phyloP scores from a whole-genome alignment of 2,888 invertebrate species.

The Tethea ocularis region DNA sequence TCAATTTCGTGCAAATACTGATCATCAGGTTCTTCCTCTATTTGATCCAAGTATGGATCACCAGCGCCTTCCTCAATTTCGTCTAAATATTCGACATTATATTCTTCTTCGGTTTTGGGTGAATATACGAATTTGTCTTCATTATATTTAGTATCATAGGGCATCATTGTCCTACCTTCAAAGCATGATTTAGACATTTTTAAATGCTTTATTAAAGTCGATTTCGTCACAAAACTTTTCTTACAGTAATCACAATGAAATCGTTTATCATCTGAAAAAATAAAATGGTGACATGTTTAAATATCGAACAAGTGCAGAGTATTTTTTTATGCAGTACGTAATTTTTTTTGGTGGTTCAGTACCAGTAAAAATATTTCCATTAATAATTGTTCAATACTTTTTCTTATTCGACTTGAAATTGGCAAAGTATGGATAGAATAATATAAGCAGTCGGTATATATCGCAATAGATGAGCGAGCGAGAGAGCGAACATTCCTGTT shows the following conservation, averaged over 20 bases:
- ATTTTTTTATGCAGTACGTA: no score
- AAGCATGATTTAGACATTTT: slow-evolving; percentile 29
- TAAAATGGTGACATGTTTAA: slow-evolving; percentile 8
- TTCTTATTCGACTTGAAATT: no score
- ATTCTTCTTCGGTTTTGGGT: not conserved
- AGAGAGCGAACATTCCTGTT: no score
- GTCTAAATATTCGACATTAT: not conserved
- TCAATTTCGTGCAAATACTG: not conserved
- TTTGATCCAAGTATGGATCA: not conserved
- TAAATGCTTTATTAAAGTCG: slow-evolving; percentile 42
- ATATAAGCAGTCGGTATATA: no score
- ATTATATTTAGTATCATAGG: not conserved
- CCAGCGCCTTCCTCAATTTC: not conserved
- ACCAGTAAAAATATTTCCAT: no score
- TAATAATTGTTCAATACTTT: no score
- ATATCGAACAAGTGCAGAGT: not conserved
- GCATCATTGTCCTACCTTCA: slow-evolving; percentile 8
- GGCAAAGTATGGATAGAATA: no score
- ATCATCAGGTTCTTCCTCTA: not conserved
- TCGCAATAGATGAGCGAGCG: no score
- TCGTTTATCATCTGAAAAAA: slow-evolving; percentile 51
- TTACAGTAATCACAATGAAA: slow-evolving; percentile 52
- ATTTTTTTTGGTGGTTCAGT: no score
- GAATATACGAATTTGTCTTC: not conserved
- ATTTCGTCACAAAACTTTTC: slow-evolving; percentile 32